These are phyloP conservation scores for Cynopterus brachyotis DNA, from an alignment of 2,113 vertebrate species.

Conservation along the genomic window DNA sequence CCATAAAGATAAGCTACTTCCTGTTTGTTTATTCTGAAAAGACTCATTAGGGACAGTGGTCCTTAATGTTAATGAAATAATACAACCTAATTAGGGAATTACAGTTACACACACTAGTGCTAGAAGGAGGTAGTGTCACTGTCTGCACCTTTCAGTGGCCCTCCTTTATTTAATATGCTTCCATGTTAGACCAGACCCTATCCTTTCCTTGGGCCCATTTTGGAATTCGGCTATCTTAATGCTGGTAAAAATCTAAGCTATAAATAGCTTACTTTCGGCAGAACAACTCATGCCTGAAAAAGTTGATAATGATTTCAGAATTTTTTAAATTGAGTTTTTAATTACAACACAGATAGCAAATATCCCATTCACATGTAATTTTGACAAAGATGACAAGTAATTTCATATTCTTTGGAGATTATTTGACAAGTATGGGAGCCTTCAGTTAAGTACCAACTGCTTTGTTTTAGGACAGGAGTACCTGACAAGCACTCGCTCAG, in stretches of 20 bases:
- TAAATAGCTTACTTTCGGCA: not conserved
- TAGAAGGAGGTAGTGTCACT: not conserved
- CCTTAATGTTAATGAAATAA: slow-evolving; percentile 56
- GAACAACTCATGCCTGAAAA: slow-evolving; percentile 54
- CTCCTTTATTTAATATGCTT: not conserved
- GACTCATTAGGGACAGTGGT: slow-evolving; percentile 58
- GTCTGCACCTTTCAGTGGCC: not conserved
- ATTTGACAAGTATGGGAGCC: slow-evolving; percentile 32
- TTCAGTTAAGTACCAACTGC: not conserved
- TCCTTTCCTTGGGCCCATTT: not conserved
- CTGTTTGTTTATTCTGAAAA: slow-evolving; percentile 42
- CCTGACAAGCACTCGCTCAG: slow-evolving; percentile 26
- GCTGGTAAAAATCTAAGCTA: not conserved
- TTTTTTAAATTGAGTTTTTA: slow-evolving; percentile 76
- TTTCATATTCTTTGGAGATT: slow-evolving; percentile 63
- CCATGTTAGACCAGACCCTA: not conserved
- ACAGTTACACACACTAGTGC: not conserved
- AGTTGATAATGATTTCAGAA: slow-evolving; percentile 61
- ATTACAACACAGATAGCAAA: slow-evolving; percentile 63
- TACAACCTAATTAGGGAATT: slow-evolving; percentile 25
- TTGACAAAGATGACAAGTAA: slow-evolving; percentile 57
- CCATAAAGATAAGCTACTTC: slow-evolving; percentile 23
- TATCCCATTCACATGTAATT: slow-evolving; percentile 48
- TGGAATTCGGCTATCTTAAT: not conserved
- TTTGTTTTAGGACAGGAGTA: slow-evolving; percentile 20